Evolutionary conservation across 2,113 vertebrate genomes (phyloP).

Genomic region (Cygnus buccinator): DNA sequence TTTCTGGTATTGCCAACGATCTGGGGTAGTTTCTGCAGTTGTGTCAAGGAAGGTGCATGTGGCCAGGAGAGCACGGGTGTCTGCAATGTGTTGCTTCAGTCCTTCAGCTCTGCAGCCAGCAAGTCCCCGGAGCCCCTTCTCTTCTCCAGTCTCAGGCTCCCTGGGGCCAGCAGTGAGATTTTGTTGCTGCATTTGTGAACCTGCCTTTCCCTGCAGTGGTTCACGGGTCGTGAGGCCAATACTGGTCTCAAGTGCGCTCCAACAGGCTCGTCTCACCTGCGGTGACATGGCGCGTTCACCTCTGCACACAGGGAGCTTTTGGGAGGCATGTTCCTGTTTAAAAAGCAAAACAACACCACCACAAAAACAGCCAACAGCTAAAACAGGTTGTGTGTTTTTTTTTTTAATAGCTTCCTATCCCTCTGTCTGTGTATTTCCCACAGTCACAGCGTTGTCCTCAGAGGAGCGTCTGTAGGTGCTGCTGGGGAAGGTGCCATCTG

Average conservation of each 20-base stretch:
- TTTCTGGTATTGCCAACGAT: background rate
- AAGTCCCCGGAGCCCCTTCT: background rate
- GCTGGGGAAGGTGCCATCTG: background rate
- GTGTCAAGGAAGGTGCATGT: background rate
- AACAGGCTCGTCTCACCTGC: background rate
- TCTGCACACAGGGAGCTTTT: background rate
- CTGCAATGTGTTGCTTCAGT: background rate
- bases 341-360: background rate
- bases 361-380: no score
- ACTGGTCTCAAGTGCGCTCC: background rate
- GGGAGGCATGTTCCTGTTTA: background rate
- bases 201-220: background rate
- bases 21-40: background rate
- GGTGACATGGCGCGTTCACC: background rate
- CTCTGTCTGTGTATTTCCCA: background rate
- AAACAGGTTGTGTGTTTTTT: background rate
- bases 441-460: background rate
- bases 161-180: background rate
- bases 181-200: background rate
- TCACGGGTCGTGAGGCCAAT: background rate
- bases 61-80: background rate
- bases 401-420: background rate
- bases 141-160: no score
- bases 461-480: background rate
- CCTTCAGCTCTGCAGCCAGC: background rate